These are phyloP conservation scores for Suncus etruscus DNA, from an alignment of 2,113 vertebrate genomes.

Conservation along the genomic window DNA sequence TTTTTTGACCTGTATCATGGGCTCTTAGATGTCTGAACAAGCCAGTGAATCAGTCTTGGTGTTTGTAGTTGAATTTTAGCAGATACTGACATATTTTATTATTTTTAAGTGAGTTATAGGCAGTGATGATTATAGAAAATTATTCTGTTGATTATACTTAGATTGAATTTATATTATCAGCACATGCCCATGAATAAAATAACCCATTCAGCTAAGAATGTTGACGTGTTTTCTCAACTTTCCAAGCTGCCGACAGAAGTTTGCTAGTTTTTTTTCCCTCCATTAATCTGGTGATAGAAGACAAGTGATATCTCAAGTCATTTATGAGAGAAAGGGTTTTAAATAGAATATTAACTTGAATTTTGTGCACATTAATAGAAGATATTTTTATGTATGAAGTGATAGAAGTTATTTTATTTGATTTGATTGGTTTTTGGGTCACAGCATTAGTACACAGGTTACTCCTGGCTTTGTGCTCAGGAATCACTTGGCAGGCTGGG, in stretches of 20 bases:
- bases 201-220: conserved; percentile 25
- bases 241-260: not conserved
- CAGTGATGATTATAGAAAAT: conserved; percentile 41
- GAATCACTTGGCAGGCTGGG: too few species aligned
- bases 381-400: too few species aligned
- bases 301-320: conserved; percentile 1
- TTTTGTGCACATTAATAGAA: not conserved
- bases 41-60: not conserved
- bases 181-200: conserved; percentile 36
- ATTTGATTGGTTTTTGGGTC: too few species aligned
- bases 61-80: conserved; percentile 17
- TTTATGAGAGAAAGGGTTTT: conserved; percentile 47
- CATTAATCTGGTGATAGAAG: conserved; percentile 1
- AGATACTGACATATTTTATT: conserved; percentile 34
- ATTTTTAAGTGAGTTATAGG: conserved; percentile 5
- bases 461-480: too few species aligned
- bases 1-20: not conserved
- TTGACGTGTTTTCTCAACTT: conserved; percentile 50
- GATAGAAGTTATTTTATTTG: too few species aligned
- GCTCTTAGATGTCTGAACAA: conserved; percentile 6
- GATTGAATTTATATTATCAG: conserved; percentile 26
- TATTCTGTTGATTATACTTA: not conserved
- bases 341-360: conserved; percentile 3
- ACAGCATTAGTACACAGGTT: too few species aligned
- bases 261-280: conserved; percentile 51